phyloP scores from a whole-genome alignment of 2,888 invertebrate genomes.

The Dichetophora obliterata region DNA sequence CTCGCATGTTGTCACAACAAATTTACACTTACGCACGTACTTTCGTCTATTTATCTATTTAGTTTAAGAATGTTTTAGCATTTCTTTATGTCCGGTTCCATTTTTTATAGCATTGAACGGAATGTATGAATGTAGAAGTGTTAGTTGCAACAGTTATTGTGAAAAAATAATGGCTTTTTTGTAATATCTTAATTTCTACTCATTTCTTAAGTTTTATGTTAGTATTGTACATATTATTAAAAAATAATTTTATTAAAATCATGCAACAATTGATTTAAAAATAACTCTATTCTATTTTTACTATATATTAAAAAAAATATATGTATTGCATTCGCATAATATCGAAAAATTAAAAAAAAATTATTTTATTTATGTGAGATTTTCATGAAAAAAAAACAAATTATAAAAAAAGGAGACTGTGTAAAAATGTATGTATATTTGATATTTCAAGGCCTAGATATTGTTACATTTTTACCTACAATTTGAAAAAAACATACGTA shows the following conservation, averaged over 20 bases:
- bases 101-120: slow-evolving; percentile 16
- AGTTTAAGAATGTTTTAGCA: not conserved
- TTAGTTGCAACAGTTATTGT: slow-evolving; percentile 17
- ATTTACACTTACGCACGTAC: slow-evolving; percentile 1
- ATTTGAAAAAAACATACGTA: no score
- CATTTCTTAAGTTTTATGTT: slow-evolving; percentile 13
- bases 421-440: no score
- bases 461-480: no score
- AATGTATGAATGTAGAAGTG: slow-evolving; percentile 20
- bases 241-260: slow-evolving; percentile 8
- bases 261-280: slow-evolving; percentile 8
- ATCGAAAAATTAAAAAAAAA: not conserved
- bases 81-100: slow-evolving; percentile 19
- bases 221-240: slow-evolving; percentile 29
- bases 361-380: not conserved
- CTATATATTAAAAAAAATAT: slow-evolving; percentile 6
- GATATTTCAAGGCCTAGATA: no score
- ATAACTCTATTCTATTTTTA: slow-evolving; percentile 17
- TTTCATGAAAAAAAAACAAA: no score
- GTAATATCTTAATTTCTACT: not conserved
- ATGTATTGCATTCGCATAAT: slow-evolving; percentile 8
- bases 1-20: slow-evolving; percentile 32
- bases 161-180: slow-evolving; percentile 2
- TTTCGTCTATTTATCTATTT: slow-evolving; percentile 17
- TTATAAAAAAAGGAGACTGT: no score